A percentile compares a stretch with the other conserved stretches of the same genome.
Conservation (phyloP, 1,140 invertebrate genomes). For the Anastrepha ludens region DNA sequence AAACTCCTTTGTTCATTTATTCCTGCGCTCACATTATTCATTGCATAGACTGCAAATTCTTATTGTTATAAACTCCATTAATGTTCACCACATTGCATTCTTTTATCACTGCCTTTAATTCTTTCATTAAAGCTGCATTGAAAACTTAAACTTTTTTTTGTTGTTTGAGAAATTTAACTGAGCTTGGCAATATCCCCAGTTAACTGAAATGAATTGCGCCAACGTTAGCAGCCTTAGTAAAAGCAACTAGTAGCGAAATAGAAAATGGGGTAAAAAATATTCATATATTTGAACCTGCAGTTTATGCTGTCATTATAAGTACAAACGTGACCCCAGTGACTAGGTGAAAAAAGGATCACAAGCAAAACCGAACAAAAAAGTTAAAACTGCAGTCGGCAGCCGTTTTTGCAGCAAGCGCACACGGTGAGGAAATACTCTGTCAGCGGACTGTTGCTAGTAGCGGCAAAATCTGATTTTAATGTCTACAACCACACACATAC, state of each 20-base stretch:
- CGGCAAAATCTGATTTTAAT: conserved; percentile 18
- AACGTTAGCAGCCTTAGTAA: too few species aligned
- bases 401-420: background rate
- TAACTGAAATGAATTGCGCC: too few species aligned
- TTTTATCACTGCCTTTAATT: background rate
- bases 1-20: too few species aligned
- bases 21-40: too few species aligned
- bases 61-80: background rate
- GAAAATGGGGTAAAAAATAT: too few species aligned
- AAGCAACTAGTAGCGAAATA: too few species aligned
- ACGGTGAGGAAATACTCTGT: background rate
- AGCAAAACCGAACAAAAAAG: background rate
- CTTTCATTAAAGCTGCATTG: background rate
- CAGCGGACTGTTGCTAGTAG: background rate
- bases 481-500: background rate
- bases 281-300: background rate
- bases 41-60: background rate
- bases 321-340: background rate
- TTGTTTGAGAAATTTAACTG: background rate
- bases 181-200: background rate
- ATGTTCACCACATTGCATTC: background rate
- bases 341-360: background rate
- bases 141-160: background rate
- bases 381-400: background rate
- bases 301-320: background rate